Conservation (phyloP, 37 sponge, comb jelly and placozoan genomes). For the Ianthella basta region DNA sequence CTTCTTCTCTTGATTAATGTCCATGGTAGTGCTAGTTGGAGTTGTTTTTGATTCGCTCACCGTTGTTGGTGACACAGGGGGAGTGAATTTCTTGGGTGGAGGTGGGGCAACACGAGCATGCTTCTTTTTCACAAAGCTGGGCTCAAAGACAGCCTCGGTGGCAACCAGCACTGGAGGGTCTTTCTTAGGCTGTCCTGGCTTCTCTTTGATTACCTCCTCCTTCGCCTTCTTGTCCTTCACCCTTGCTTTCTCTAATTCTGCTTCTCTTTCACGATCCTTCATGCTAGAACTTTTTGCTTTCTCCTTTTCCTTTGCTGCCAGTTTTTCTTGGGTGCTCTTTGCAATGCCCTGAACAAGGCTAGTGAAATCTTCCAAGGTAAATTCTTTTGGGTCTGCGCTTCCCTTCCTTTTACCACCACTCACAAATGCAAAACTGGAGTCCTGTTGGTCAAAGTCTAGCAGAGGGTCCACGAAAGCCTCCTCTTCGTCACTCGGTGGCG, state of each 20-base stretch:
- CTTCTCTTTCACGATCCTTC: neutral
- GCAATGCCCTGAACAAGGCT: neutral
- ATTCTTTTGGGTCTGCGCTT: neutral
- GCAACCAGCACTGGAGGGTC: neutral
- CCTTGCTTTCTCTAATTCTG: neutral
- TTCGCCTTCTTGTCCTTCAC: neutral
- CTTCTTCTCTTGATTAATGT: neutral
- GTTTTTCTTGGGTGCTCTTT: neutral
- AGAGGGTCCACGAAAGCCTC: slow-evolving; percentile 1
- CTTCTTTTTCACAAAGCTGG: slow-evolving; percentile 11
- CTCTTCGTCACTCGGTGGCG: slow-evolving; percentile 13
- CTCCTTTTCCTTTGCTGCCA: slow-evolving; percentile 4
- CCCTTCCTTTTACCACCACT: neutral
- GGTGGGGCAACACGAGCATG: neutral
- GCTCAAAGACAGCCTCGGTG: slow-evolving; percentile 8
- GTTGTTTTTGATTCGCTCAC: neutral
- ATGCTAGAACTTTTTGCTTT: neutral
- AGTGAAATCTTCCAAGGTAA: slow-evolving; percentile 15
- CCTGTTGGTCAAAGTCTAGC: slow-evolving; percentile 1
- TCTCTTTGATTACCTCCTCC: neutral
- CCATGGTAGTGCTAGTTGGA: neutral
- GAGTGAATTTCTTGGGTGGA: neutral
- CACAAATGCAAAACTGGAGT: too few species aligned
- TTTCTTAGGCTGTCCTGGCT: neutral
- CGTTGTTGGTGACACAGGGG: neutral